phyloP scores from a whole-genome alignment of 2,888 invertebrate genomes.

The Trilocha varians region DNA sequence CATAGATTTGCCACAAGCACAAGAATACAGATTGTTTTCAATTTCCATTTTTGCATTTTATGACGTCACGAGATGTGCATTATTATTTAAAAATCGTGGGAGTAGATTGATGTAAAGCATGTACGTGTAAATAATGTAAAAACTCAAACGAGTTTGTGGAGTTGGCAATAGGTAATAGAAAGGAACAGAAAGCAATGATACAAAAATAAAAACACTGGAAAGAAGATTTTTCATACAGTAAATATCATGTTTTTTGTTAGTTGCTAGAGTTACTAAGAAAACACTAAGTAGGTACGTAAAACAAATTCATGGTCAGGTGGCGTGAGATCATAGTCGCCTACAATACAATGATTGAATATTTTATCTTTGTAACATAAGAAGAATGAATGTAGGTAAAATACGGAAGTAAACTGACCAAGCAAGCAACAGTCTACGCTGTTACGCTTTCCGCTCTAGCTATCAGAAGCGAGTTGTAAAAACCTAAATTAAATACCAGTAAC shows the following conservation, averaged over 20 bases:
- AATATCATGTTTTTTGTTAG: no score
- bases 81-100: not conserved
- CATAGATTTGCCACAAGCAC: not conserved
- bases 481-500: no score
- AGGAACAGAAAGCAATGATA: no score
- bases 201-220: no score
- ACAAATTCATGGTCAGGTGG: not conserved
- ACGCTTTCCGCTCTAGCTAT: no score
- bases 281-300: no score
- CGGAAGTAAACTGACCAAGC: not conserved
- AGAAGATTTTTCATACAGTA: no score
- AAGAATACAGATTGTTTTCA: not conserved
- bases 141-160: not conserved
- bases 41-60: not conserved
- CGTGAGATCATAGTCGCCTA: not conserved
- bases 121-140: not conserved
- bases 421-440: not conserved
- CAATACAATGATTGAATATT: not conserved
- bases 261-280: no score
- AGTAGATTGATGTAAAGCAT: not conserved
- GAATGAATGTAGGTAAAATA: slow-evolving; percentile 13
- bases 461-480: no score
- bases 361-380: not conserved
- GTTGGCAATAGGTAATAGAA: no score
- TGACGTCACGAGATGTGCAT: not conserved